A percentile compares a stretch with the other conserved stretches of the same genome.
phyloP scores from a whole-genome alignment of 2,888 invertebrate genomes.

The Salticus scenicus region DNA sequence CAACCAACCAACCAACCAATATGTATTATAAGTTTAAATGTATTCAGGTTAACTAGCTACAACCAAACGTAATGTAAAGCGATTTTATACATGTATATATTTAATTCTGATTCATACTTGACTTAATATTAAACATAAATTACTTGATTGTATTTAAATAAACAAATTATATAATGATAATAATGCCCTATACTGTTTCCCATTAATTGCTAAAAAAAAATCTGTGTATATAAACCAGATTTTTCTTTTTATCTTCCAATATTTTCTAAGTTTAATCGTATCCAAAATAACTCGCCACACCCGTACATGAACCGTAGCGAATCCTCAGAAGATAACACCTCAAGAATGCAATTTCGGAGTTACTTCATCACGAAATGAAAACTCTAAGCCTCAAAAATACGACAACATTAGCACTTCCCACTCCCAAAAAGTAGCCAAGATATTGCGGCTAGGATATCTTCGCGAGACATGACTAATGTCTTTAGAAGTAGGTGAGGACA shows the following conservation, averaged over 20 bases:
- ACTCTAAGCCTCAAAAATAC: constrained; percentile 34
- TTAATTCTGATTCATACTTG: no score
- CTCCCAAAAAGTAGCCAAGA: constrained; percentile 12
- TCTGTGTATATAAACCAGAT: no score
- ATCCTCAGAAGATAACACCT: neutral
- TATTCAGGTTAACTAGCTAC: no score
- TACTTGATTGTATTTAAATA: no score
- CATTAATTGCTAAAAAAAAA: no score
- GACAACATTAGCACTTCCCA: constrained; percentile 46
- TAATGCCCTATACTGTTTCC: no score
- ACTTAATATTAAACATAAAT: no score
- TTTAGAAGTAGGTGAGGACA: constrained; percentile 32
- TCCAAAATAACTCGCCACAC: neutral
- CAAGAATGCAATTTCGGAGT: constrained; percentile 9
- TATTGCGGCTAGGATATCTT: constrained; percentile 9
- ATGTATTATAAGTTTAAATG: no score
- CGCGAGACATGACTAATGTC: constrained; percentile 33
- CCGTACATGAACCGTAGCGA: neutral
- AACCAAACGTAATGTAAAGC: no score
- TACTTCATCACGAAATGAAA: neutral
- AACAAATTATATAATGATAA: no score
- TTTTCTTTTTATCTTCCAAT: neutral
- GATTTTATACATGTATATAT: no score
- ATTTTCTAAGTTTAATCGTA: neutral
- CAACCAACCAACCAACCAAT: no score